Conservation (phyloP, 2,888 invertebrate genomes). For the Apocheima hispidaria region DNA sequence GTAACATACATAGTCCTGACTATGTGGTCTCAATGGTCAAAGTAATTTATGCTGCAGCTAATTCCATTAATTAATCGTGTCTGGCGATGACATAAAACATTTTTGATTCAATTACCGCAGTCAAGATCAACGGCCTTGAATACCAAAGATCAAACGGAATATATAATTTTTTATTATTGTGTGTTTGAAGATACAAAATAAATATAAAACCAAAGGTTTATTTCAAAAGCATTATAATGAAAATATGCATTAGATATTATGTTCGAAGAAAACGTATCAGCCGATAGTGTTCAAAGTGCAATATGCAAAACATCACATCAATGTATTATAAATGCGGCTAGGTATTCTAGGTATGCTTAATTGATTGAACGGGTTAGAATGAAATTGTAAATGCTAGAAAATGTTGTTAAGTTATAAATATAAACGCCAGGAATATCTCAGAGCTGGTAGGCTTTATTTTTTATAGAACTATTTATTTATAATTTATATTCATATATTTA, state of each 20-base stretch:
- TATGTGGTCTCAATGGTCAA: conserved; percentile 1
- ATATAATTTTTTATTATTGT: conserved; percentile 19
- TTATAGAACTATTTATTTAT: not conserved
- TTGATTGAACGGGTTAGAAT: too few relatives aligned
- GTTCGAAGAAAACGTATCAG: too few relatives aligned
- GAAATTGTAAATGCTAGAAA: too few relatives aligned
- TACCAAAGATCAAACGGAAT: conserved; percentile 19
- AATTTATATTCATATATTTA: not conserved
- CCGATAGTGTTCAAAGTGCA: too few relatives aligned
- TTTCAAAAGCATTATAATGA: not conserved
- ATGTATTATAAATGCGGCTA: not conserved
- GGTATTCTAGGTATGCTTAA: too few relatives aligned
- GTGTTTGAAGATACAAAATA: conserved; percentile 7
- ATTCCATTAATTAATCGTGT: conserved; percentile 17
- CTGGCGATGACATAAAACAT: conserved; percentile 17
- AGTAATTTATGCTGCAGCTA: conserved; percentile 18
- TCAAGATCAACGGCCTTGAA: conserved; percentile 19
- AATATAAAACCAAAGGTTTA: not conserved
- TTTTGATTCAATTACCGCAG: conserved; percentile 27
- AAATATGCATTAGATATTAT: too few relatives aligned
- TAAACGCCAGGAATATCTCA: not conserved
- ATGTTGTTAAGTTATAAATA: too few relatives aligned
- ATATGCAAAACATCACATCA: not conserved
- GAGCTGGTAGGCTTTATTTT: not conserved
- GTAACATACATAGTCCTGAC: not conserved